Percentiles rank a stretch among this genome's conserved stretches.
phyloP scores from a whole-genome alignment of 2,797 vertebrate genomes.

The Cossypha niveicapilla region DNA sequence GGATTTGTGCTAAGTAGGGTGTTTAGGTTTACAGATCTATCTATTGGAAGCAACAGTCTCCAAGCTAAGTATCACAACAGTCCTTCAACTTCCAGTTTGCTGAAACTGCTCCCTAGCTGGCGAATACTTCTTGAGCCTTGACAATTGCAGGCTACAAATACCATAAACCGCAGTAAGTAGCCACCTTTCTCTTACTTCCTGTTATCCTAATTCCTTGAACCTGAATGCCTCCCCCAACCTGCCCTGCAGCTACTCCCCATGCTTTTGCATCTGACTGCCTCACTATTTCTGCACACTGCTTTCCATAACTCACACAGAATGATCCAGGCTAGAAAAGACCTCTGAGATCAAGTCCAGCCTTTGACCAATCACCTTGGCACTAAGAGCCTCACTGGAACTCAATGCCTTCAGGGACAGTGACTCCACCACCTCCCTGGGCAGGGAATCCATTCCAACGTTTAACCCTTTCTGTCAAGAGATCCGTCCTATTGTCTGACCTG shows the following conservation, averaged over 20 bases:
- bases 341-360: neutral
- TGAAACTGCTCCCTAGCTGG: neutral
- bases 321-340: neutral
- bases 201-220: fast-evolving
- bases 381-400: neutral
- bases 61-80: fast-evolving
- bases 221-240: neutral
- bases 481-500: neutral
- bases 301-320: neutral
- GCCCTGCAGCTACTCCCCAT: neutral
- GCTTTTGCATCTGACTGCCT: neutral
- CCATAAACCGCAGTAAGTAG: neutral
- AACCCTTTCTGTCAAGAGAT: neutral
- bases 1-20: neutral
- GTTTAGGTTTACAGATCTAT: fast-evolving
- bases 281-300: neutral
- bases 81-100: neutral
- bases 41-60: neutral
- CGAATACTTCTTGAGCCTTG: fast-evolving
- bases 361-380: neutral
- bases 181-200: fast-evolving
- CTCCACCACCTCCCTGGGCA: neutral
- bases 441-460: neutral
- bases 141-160: neutral
- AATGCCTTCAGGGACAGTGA: neutral